These are phyloP conservation scores for Eulacestoma nigropectus DNA, from an alignment of 2,113 vertebrate genomes.

Conservation along the genomic window DNA sequence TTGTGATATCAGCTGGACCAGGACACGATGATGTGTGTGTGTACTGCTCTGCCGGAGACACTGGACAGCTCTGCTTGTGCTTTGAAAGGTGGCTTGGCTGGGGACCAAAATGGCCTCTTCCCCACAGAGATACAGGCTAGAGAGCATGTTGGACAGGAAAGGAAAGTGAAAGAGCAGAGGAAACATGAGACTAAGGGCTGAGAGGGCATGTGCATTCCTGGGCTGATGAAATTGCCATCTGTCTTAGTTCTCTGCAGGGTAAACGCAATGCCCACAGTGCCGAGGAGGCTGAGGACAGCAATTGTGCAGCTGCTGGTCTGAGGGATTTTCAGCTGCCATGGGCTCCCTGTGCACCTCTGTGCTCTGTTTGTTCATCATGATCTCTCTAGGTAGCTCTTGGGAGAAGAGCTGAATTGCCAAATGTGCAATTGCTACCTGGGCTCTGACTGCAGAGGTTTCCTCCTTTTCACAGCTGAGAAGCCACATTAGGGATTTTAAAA, in stretches of 20 bases:
- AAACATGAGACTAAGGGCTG: neutral
- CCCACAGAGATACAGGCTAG: neutral
- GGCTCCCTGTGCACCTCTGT: neutral
- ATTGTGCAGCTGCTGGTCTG: neutral
- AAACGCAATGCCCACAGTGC: fast-evolving
- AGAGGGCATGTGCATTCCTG: neutral
- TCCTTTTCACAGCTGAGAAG: neutral
- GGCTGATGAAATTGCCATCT: neutral
- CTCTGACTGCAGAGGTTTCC: neutral
- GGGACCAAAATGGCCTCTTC: neutral
- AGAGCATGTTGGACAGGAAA: fast-evolving
- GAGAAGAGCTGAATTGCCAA: neutral
- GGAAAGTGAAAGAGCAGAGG: neutral
- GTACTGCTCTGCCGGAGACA: neutral
- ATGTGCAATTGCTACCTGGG: neutral
- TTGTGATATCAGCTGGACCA: neutral
- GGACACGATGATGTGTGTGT: fast-evolving
- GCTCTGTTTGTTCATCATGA: neutral
- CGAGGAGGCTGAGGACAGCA: neutral
- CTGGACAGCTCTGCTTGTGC: neutral
- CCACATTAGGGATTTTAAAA: neutral
- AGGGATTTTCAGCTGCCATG: neutral
- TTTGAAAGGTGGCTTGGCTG: neutral
- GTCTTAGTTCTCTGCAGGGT: neutral
- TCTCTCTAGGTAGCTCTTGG: neutral